Base-by-base conservation (phyloP, 2,888 invertebrate genomes). In the Melanotus villosus region DNA sequence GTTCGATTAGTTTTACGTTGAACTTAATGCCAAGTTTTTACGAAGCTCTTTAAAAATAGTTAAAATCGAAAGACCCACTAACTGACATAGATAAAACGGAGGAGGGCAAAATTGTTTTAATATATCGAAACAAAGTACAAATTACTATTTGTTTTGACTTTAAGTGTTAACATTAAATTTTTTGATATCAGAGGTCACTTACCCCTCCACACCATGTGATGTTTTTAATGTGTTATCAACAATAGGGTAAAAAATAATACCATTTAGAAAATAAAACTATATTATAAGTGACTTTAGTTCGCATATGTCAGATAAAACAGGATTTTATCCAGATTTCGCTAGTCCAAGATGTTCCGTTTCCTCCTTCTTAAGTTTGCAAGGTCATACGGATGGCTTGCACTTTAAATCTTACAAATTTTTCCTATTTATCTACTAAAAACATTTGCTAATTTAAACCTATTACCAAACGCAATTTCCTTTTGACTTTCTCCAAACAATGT, bases 111-210 rank as follows among this genome's bases (percentile, higher is more conserved):
- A 21, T 23, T 19, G n/a, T n/a, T 52, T 18, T 16, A 52, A 32
- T 19, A 32, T 34, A 26, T 26, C 10, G 18, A 56, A 1, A 12
- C 23, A 38, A 56, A 56, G 56, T 56, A 36, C 21, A 32, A 54
- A 34, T 54, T 54, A 50, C 34, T 56, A 38, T 38, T 36, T 36
- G 21, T 56, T 38, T 19, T 56, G 38, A 56, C 56, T 36, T 23
- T 7, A 7, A 26, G 32, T 12, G 43, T 21, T 52, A 36, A 64
- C 36, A 18, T 62, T 18, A 12, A 52, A 54, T 43, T 32, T 60
- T 64, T 64, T 64, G 64, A 65, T 65, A 57, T 36, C 56, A 47
- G 59, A 69, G 69, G 69, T 69, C 69, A 56, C 52, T 65, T 41
- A 69, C 69, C 60, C 59, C 45, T 26, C 26, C 47, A 21, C 21